Evolutionary conservation across 2,888 invertebrate species (phyloP), one percentile per base, ranked within the genome.

Genomic region (Meloe dianella): DNA sequence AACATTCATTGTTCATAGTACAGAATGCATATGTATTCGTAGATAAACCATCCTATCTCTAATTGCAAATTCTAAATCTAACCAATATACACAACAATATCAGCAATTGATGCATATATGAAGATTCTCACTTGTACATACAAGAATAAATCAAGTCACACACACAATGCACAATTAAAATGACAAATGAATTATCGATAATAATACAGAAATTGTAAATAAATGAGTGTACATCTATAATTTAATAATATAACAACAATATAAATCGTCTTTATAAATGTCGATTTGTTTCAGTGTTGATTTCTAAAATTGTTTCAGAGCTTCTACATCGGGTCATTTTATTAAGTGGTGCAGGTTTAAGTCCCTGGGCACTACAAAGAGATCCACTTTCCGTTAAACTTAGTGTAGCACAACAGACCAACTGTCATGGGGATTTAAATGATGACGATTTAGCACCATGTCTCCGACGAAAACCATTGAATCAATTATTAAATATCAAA

Each of bases 361-460:
- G 95, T 78, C 95, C 95, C 38, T 96, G 96, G 96, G 95, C 96
- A 70, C 87, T 96, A 78, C 94, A 94, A 84, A 89, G 92, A 75
- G 94, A 94, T 81, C 94, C 94, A 32, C 86, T 94, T 61, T 89
- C 89, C 77, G 91, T 94, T 77, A 95, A 94, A 85, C 88, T 91
- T 65, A 84, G 88, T 82, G 94, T 94, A 60, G 93, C 94, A 62
- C 91, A 93, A 74, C 91, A 93, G 79, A 92, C 94, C 6, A 91
- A 91, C 58, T 96, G 95, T 80, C 92, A 93, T 78, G 93, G 92
- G 1, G 93, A 94, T 83, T 86, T 92, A 72, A 85, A 92, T 66
- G 90, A 91, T 74, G 93, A 95, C 79, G 94, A 95, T 84, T 85
- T 95, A 77, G 93, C 94, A 14, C 93, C 94, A 61, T 96, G 95